phyloP scores from a whole-genome alignment of 2,113 vertebrate species.

The Gadus chalcogrammus region DNA sequence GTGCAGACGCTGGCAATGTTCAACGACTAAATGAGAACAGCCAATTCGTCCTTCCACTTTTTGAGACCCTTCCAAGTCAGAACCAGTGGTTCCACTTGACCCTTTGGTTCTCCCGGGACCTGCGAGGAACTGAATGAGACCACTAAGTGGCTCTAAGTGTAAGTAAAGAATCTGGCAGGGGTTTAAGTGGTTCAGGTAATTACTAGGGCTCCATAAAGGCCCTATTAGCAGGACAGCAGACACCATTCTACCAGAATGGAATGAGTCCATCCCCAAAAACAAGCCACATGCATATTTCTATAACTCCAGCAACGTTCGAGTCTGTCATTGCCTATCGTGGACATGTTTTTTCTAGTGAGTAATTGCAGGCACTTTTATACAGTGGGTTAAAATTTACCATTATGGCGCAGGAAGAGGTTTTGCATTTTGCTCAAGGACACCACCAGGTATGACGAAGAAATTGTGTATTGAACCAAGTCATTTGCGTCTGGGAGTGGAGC shows the following conservation, averaged over 20 bases:
- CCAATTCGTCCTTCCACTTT: background rate
- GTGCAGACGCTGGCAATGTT: background rate
- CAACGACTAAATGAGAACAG: background rate
- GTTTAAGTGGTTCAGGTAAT: constrained; percentile 1
- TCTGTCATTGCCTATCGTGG: too few species aligned
- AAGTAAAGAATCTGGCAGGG: constrained; percentile 13
- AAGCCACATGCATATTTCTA: background rate
- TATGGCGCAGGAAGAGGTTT: too few species aligned
- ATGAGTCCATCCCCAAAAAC: background rate
- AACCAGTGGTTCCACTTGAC: background rate
- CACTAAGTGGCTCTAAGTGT: constrained; percentile 13
- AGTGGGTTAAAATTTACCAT: too few species aligned
- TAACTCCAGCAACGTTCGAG: too few species aligned
- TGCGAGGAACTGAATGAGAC: constrained; percentile 14
- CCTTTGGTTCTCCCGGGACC: constrained; percentile 10
- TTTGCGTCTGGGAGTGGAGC: too few species aligned
- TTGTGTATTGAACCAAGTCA: too few species aligned
- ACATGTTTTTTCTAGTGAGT: background rate
- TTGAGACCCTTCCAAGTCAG: background rate
- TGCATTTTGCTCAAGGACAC: too few species aligned
- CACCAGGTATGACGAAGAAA: too few species aligned
- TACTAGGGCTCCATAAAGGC: background rate
- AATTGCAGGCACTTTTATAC: background rate
- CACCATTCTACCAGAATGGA: background rate
- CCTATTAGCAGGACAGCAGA: background rate